A percentile compares a stretch with the other conserved stretches of the same genome.
Conservation (phyloP, 2,888 invertebrate genomes). For the Cloeon dipterum region DNA sequence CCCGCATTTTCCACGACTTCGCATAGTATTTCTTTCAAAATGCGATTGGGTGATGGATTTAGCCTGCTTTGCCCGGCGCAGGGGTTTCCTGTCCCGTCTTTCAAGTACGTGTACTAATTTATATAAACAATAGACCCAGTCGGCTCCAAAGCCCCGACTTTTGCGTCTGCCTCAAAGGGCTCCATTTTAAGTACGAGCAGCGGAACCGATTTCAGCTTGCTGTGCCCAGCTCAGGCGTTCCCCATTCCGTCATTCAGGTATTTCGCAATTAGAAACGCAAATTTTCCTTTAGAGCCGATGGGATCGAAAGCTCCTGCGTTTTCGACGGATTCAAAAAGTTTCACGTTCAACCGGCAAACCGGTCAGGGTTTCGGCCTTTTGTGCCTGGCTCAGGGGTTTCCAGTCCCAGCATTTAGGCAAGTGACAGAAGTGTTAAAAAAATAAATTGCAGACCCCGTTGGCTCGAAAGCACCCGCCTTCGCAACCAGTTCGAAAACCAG, state of each 20-base stretch:
- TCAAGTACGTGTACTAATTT: conserved; percentile 9
- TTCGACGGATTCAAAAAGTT: conserved; percentile 30
- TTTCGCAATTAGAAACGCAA: conserved; percentile 11
- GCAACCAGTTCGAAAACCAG: conserved; percentile 33
- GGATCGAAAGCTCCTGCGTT: conserved; percentile 35
- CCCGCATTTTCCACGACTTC: conserved; percentile 37
- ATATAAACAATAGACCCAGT: conserved; percentile 23
- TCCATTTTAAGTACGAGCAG: too few species aligned
- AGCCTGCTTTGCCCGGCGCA: conserved; percentile 13
- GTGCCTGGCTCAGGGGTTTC: conserved; percentile 47
- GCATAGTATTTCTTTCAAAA: conserved; percentile 1
- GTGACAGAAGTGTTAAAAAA: conserved; percentile 11
- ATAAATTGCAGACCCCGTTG: conserved; percentile 26
- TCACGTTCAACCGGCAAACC: conserved; percentile 37
- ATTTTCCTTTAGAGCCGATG: conserved; percentile 24
- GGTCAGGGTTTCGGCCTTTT: conserved; percentile 33
- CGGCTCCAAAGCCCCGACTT: conserved; percentile 32
- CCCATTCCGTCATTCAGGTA: conserved; percentile 32
- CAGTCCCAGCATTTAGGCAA: conserved; percentile 48
- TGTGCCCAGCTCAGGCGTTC: conserved; percentile 43
- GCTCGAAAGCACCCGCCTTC: conserved; percentile 30
- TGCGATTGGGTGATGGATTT: neutral
- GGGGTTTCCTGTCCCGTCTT: conserved; percentile 14
- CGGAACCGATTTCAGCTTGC: conserved; percentile 27
- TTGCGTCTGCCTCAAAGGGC: too few species aligned